A percentile compares a stretch with the other conserved stretches of the same genome.
phyloP scores from a whole-genome alignment of 1,140 invertebrate genomes.

The Aporrectodea caliginosa region DNA sequence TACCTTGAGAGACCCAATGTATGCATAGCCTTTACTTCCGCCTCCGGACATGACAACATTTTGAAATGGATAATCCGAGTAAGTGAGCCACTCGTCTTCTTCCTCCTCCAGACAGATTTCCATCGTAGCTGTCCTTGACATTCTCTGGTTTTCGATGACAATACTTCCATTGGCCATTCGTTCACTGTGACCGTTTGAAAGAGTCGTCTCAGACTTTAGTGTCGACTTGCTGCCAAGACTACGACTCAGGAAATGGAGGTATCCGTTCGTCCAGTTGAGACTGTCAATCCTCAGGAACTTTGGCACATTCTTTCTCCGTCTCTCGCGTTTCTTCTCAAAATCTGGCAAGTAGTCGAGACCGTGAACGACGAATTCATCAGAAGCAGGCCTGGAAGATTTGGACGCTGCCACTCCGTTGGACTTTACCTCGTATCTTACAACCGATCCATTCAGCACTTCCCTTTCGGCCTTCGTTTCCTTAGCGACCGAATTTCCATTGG shows the following conservation, averaged over 20 bases:
- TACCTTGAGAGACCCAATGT: slow-evolving; percentile 30
- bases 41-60: slow-evolving; percentile 33
- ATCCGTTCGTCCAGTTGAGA: neutral
- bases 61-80: slow-evolving; percentile 26
- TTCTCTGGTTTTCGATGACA: neutral
- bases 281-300: slow-evolving; percentile 11
- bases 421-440: no score
- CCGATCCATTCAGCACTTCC: no score
- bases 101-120: slow-evolving; percentile 28
- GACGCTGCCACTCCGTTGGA: no score
- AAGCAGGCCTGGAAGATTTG: no score
- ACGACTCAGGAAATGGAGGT: slow-evolving; percentile 26
- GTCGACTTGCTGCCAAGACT: neutral
- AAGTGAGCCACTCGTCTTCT: slow-evolving; percentile 1
- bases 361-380: slow-evolving; percentile 58
- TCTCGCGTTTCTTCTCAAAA: slow-evolving; percentile 13
- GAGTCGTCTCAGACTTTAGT: neutral
- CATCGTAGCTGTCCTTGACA: slow-evolving; percentile 43
- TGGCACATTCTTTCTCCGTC: slow-evolving; percentile 6
- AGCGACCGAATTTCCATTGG: no score
- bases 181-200: neutral
- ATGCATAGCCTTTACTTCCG: slow-evolving; percentile 29
- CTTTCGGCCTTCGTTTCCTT: no score
- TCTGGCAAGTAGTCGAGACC: slow-evolving; percentile 50
- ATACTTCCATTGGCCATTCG: neutral